phyloP scores from a whole-genome alignment of 2,797 vertebrate species.

The Sebastes nivosus region DNA sequence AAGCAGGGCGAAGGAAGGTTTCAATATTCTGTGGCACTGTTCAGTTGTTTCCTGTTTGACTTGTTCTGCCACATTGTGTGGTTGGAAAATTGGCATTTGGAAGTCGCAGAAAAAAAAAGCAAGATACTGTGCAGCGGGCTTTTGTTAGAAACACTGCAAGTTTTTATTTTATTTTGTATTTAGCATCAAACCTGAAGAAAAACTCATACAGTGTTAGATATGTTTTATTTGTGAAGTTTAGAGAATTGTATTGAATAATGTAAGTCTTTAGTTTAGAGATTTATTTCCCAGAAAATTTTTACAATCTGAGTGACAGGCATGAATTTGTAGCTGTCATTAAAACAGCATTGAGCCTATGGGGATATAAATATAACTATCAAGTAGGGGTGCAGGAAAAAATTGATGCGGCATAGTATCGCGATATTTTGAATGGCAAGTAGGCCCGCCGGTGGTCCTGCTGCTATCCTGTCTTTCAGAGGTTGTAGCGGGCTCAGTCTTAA shows the following conservation, averaged over 20 bases:
- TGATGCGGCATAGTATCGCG: too few relatives aligned
- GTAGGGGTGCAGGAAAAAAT: too few relatives aligned
- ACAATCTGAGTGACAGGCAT: background rate
- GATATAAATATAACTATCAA: background rate
- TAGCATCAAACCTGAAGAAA: background rate
- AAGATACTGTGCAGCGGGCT: background rate
- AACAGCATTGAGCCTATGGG: background rate
- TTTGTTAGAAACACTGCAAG: background rate
- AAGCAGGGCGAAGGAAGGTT: background rate
- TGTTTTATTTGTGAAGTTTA: background rate
- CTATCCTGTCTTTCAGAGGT: too few relatives aligned
- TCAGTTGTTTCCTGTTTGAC: background rate
- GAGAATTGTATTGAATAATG: background rate
- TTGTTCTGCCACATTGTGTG: background rate
- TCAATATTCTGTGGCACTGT: constrained; percentile 3
- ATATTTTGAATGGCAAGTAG: too few relatives aligned
- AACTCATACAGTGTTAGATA: background rate
- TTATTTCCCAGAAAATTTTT: background rate
- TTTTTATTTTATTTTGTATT: background rate
- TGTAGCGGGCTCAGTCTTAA: too few relatives aligned
- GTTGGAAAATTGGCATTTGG: background rate
- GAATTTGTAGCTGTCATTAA: background rate
- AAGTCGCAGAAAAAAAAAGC: background rate
- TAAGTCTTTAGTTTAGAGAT: background rate
- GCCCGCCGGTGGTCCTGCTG: too few relatives aligned